Percentiles rank a stretch among this genome's conserved stretches.
Evolutionary conservation across 2,797 vertebrate genomes (phyloP).

Genomic region (Dromococcyx pavoninus): DNA sequence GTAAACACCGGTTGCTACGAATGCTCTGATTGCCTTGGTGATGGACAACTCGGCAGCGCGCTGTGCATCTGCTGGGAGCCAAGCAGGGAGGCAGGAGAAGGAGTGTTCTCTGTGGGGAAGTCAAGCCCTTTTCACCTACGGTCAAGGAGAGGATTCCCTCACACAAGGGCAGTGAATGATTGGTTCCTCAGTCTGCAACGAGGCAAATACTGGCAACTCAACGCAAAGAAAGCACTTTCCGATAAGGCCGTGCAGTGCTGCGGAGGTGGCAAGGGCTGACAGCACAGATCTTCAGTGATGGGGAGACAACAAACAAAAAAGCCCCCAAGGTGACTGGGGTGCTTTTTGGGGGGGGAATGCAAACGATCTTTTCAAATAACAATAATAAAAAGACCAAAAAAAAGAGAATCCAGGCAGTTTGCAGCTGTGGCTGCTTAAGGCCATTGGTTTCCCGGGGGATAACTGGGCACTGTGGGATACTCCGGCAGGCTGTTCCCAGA

Average conservation of each 20-base stretch:
- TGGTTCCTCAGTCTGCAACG: not conserved
- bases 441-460: slow-evolving; percentile 87
- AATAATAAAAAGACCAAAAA: slow-evolving; percentile 29
- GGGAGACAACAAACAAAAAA: not conserved
- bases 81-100: not conserved
- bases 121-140: not conserved
- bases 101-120: not conserved
- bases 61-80: not conserved
- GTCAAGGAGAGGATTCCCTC: not conserved
- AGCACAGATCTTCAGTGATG: not conserved
- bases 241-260: not conserved
- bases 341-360: slow-evolving; percentile 7
- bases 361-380: slow-evolving; percentile 47
- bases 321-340: not conserved
- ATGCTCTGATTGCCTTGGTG: not conserved
- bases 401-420: slow-evolving; percentile 44
- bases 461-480: slow-evolving; percentile 91
- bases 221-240: not conserved
- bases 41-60: not conserved
- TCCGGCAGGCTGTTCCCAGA: slow-evolving; percentile 87
- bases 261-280: not conserved
- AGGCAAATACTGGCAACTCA: slow-evolving; percentile 31
- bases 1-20: not conserved
- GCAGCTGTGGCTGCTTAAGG: slow-evolving; percentile 53
- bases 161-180: not conserved